Conservation (phyloP, 2,888 invertebrate species). For the Caenorhabditis plicata region DNA sequence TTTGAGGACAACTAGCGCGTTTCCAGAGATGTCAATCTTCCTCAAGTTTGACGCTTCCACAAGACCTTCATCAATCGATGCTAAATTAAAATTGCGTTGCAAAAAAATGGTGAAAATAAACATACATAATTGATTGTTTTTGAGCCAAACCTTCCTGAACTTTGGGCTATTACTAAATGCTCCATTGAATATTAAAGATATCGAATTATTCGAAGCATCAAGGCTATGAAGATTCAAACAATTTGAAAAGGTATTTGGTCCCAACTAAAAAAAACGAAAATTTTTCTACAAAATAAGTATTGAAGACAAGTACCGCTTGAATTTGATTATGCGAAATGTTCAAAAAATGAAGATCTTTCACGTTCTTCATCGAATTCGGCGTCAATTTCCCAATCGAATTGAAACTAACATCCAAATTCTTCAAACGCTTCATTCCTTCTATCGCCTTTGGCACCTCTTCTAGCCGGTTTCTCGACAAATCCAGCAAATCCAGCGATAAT, state of each 20-base stretch:
- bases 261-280: constrained; percentile 32
- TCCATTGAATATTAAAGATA: constrained; percentile 49
- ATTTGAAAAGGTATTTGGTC: constrained; percentile 56
- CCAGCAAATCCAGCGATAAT: constrained; percentile 28
- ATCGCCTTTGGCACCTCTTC: constrained; percentile 56
- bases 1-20: constrained; percentile 30
- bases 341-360: constrained; percentile 44
- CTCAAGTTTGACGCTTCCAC: constrained; percentile 21
- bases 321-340: constrained; percentile 51
- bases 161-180: constrained; percentile 55
- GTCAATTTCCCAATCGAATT: constrained; percentile 54
- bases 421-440: constrained; percentile 43
- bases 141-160: constrained; percentile 48
- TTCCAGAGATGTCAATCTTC: constrained; percentile 38
- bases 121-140: constrained; percentile 45
- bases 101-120: constrained; percentile 69
- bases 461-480: constrained; percentile 45
- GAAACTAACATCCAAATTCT: constrained; percentile 46
- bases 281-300: background rate
- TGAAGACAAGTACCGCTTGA: constrained; percentile 18
- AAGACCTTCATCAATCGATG: constrained; percentile 37
- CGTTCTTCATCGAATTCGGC: constrained; percentile 55
- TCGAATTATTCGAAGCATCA: constrained; percentile 48
- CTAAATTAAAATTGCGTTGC: constrained; percentile 15
- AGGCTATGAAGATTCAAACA: constrained; percentile 46